A percentile compares a stretch with the other conserved stretches of the same genome.
phyloP scores from a whole-genome alignment of 1,140 invertebrate species.

The Diabrotica undecimpunctata region DNA sequence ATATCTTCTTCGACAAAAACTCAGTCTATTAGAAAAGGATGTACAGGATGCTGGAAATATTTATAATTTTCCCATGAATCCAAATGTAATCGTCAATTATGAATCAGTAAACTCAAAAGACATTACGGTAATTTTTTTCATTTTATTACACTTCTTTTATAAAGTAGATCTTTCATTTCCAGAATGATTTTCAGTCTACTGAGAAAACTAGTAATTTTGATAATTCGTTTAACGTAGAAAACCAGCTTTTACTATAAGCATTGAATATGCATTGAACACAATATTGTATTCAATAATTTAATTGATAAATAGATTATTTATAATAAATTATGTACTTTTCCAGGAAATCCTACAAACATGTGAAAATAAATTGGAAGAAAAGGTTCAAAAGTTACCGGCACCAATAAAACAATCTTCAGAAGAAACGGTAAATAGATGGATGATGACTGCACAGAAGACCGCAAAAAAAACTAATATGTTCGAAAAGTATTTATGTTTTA shows the following conservation, averaged over 20 bases:
- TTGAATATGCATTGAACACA: too few species aligned
- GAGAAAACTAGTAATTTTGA: too few species aligned
- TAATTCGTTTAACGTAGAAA: too few species aligned
- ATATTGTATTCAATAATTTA: too few species aligned
- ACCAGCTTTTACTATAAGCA: too few species aligned
- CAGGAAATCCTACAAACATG: background rate
- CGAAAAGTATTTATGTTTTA: background rate
- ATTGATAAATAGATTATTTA: too few species aligned
- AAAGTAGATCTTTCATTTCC: background rate
- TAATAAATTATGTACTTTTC: too few species aligned
- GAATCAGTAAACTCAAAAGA: slow-evolving; percentile 15
- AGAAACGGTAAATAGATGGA: background rate
- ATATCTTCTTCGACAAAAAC: slow-evolving; percentile 20
- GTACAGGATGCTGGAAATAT: slow-evolving; percentile 21
- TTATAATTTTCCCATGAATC: slow-evolving; percentile 17
- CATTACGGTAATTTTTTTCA: slow-evolving; percentile 23
- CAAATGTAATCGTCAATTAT: slow-evolving; percentile 22
- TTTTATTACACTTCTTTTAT: background rate
- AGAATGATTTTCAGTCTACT: too few species aligned
- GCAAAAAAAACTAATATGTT: background rate
- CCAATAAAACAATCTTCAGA: background rate
- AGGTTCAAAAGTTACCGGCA: background rate
- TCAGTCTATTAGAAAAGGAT: slow-evolving; percentile 18
- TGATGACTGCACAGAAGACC: background rate
- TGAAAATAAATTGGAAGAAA: background rate